These are phyloP conservation scores for Trogon melanurus DNA, from an alignment of 2,113 vertebrate species.

Conservation along the genomic window DNA sequence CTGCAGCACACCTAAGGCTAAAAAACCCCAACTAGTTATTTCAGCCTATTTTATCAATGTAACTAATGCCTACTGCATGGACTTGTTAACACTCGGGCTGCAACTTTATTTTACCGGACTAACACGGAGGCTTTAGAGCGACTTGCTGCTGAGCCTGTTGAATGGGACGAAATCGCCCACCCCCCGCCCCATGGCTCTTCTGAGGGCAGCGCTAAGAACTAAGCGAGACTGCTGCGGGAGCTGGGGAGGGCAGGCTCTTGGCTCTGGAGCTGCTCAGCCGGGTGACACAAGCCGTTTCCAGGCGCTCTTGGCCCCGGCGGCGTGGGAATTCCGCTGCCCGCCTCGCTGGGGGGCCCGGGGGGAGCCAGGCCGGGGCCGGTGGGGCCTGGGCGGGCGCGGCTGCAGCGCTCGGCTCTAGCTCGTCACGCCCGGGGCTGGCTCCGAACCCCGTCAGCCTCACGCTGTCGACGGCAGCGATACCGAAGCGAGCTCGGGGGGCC, in stretches of 20 bases:
- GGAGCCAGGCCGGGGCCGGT: too few species aligned
- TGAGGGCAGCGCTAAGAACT: accelerated
- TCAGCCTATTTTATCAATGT: accelerated
- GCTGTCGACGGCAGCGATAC: accelerated
- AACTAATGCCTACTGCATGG: neutral
- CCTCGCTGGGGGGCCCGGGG: too few species aligned
- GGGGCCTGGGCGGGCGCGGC: neutral
- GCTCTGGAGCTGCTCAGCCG: neutral
- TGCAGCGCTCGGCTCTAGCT: neutral
- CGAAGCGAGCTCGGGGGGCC: neutral
- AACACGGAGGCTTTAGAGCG: accelerated
- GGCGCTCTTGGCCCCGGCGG: neutral
- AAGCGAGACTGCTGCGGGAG: neutral
- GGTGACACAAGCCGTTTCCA: neutral
- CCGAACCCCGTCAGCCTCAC: neutral
- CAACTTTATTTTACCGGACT: neutral
- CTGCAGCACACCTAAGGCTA: neutral
- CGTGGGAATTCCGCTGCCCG: neutral
- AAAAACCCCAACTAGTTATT: neutral
- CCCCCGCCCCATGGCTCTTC: too few species aligned
- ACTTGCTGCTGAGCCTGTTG: neutral
- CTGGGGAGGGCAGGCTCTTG: neutral
- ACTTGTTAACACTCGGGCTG: neutral
- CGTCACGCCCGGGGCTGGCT: too few species aligned
- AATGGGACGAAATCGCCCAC: neutral